phyloP scores from a whole-genome alignment of 2,888 invertebrate genomes.

The Stratiomys singularior region DNA sequence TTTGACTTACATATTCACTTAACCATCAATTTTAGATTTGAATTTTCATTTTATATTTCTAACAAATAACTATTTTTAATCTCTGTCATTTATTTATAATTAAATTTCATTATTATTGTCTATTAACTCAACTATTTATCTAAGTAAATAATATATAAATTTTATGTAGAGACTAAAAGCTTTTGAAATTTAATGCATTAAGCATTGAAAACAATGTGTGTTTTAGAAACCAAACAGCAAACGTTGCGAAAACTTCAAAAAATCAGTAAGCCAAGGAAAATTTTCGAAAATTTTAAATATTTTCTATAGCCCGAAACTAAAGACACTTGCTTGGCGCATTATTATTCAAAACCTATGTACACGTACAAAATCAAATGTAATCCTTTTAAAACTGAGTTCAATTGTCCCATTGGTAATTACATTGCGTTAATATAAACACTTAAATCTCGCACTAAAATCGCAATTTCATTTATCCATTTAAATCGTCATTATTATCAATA shows the following conservation, averaged over 20 bases:
- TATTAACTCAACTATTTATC: constrained; percentile 48
- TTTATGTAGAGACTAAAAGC: background rate
- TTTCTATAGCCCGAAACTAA: background rate
- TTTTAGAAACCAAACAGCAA: background rate
- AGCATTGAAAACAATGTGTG: background rate
- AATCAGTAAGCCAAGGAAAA: background rate
- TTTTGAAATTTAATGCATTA: constrained; percentile 11
- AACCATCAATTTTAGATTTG: constrained; percentile 18
- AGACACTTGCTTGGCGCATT: background rate
- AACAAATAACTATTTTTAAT: constrained; percentile 44
- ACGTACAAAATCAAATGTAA: background rate
- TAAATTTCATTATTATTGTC: constrained; percentile 49
- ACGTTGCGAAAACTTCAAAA: background rate
- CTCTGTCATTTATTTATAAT: constrained; percentile 24
- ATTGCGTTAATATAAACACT: background rate
- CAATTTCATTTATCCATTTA: constrained; percentile 10
- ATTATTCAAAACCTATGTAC: constrained; percentile 23
- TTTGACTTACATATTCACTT: constrained; percentile 11
- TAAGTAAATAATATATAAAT: background rate
- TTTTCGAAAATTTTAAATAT: background rate
- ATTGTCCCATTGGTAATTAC: background rate
- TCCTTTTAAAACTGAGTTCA: background rate
- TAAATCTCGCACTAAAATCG: constrained; percentile 11
- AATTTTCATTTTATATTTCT: constrained; percentile 27
- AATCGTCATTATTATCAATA: constrained; percentile 20